These are phyloP conservation scores for Ophioderma brevispina DNA, from an alignment of 35 echinoderm and acorn worm genomes.

Conservation along the genomic window DNA sequence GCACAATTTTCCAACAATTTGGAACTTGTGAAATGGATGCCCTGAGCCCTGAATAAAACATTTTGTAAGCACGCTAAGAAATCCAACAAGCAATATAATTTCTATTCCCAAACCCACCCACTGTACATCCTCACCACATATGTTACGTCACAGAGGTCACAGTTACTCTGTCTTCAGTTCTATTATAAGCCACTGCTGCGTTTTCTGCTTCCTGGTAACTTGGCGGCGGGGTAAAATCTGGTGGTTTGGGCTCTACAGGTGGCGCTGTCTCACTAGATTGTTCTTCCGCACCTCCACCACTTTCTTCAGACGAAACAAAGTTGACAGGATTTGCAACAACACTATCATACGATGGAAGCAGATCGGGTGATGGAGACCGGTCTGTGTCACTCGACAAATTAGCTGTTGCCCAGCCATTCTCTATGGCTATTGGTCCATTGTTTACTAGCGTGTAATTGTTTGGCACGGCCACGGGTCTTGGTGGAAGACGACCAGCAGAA, in stretches of 20 bases:
- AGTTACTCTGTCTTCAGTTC: slow-evolving; percentile 9
- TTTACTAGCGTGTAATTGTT: background rate
- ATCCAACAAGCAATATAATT: no score
- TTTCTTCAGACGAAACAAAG: background rate
- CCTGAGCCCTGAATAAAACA: no score
- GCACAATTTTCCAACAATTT: no score
- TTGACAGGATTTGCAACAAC: background rate
- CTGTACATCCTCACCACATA: no score
- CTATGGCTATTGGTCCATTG: background rate
- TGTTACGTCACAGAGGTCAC: background rate
- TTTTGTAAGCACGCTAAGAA: no score
- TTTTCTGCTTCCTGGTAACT: background rate
- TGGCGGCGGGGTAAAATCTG: background rate
- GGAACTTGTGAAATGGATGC: no score
- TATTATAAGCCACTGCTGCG: background rate
- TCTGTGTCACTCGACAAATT: background rate
- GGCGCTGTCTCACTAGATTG: background rate
- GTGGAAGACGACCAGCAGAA: background rate
- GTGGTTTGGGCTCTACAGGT: background rate
- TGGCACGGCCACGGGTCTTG: background rate
- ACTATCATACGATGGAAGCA: background rate
- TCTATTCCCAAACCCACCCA: no score
- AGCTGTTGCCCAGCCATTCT: background rate
- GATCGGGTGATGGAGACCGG: background rate
- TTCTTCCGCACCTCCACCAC: background rate